A percentile compares a stretch with the other conserved stretches of the same genome.
phyloP scores from a whole-genome alignment of 2,113 vertebrate species.

The Cebus imitator region DNA sequence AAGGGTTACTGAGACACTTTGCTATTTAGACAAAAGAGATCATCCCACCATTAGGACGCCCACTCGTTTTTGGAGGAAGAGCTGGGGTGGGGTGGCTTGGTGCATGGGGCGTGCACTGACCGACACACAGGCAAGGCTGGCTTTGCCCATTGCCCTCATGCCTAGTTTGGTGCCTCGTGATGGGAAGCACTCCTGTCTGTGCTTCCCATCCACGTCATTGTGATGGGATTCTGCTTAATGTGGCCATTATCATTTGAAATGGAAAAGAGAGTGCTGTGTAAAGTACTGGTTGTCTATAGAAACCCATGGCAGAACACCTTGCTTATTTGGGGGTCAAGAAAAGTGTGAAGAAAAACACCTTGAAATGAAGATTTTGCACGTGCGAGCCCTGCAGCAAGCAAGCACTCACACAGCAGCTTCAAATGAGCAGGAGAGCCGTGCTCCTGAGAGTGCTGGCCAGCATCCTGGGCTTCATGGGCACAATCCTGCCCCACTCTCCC shows the following conservation, averaged over 20 bases:
- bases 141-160: background rate
- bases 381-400: background rate
- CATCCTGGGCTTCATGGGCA: fast-evolving
- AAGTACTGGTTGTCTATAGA: fast-evolving
- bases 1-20: constrained; percentile 81
- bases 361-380: background rate
- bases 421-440: fast-evolving
- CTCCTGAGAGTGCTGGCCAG: background rate
- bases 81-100: background rate
- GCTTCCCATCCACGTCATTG: background rate
- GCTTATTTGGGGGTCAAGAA: background rate
- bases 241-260: background rate
- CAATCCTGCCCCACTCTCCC: fast-evolving
- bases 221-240: fast-evolving
- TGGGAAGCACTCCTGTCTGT: background rate
- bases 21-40: constrained; percentile 66
- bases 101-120: background rate
- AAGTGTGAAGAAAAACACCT: background rate
- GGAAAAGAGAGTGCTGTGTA: fast-evolving
- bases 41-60: constrained; percentile 11
- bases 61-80: background rate
- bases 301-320: background rate
- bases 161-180: background rate
- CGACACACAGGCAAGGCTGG: fast-evolving
- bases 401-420: background rate